Conservation (phyloP, 2,888 invertebrate genomes). For the Biston betularia region DNA sequence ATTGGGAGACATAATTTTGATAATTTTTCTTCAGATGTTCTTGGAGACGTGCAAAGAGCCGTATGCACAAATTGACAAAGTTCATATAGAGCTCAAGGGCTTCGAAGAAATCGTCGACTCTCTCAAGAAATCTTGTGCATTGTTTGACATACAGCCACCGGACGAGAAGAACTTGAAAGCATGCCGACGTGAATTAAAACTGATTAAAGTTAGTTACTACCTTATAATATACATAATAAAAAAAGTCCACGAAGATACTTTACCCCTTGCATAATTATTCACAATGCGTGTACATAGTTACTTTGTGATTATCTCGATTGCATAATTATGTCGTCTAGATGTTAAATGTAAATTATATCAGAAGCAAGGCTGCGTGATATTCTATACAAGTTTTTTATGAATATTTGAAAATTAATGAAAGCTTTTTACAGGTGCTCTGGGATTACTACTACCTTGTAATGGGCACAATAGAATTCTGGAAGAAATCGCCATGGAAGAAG, state of each 20-base stretch:
- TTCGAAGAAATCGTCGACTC: conserved; percentile 90
- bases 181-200: conserved; percentile 91
- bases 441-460: conserved; percentile 94
- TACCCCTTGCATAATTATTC: too few relatives aligned
- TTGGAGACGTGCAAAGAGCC: conserved; percentile 88
- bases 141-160: conserved; percentile 95
- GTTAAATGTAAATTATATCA: too few relatives aligned
- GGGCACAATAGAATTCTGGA: conserved; percentile 96
- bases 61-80: conserved; percentile 89
- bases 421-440: conserved; percentile 90
- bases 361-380: too few relatives aligned
- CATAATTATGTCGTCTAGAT: too few relatives aligned
- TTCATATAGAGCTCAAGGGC: conserved; percentile 87
- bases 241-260: too few relatives aligned
- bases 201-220: conserved; percentile 86
- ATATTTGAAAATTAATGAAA: not conserved
- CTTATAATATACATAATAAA: not conserved
- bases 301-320: too few relatives aligned
- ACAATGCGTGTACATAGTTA: too few relatives aligned
- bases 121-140: conserved; percentile 90
- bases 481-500: conserved; percentile 96
- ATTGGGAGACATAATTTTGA: not conserved
- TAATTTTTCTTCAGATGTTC: conserved; percentile 78
- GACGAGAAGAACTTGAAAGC: conserved; percentile 92
- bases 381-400: not conserved